phyloP scores from a whole-genome alignment of 2,797 vertebrate species.

The Dromococcyx pavoninus region DNA sequence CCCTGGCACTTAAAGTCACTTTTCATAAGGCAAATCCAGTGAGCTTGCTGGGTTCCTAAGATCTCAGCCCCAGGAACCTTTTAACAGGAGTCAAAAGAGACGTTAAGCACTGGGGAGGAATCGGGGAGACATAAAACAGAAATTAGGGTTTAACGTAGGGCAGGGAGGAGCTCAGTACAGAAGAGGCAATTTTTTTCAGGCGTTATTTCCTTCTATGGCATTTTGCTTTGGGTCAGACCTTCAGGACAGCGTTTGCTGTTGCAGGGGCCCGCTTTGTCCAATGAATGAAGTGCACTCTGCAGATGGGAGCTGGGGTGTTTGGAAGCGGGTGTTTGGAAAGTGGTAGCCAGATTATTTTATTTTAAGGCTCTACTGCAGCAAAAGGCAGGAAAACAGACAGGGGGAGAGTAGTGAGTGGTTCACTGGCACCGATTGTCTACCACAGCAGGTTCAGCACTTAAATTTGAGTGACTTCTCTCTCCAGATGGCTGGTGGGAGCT shows the following conservation, averaged over 20 bases:
- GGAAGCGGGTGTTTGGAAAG: slow-evolving; percentile 68
- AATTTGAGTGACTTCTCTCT: slow-evolving; percentile 71
- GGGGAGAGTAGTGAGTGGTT: slow-evolving; percentile 70
- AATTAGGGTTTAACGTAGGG: slow-evolving; percentile 9
- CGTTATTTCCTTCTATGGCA: neutral
- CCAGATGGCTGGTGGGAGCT: slow-evolving; percentile 74
- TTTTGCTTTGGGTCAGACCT: neutral
- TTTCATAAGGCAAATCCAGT: slow-evolving; percentile 50
- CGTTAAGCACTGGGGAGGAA: slow-evolving; percentile 32
- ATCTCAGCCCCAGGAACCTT: slow-evolving; percentile 56
- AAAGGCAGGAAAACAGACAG: slow-evolving; percentile 72
- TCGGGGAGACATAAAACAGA: slow-evolving; percentile 49
- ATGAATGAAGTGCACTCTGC: slow-evolving; percentile 58
- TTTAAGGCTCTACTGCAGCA: slow-evolving; percentile 70
- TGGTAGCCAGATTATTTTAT: slow-evolving; percentile 73
- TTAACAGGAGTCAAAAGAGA: slow-evolving; percentile 49
- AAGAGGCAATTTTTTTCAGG: neutral
- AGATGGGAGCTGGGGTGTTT: slow-evolving; percentile 63
- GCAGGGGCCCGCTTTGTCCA: slow-evolving; percentile 22
- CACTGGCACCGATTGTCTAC: slow-evolving; percentile 71
- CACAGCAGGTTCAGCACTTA: slow-evolving; percentile 73
- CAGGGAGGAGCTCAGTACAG: neutral
- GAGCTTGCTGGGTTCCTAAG: slow-evolving; percentile 33
- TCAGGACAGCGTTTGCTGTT: neutral
- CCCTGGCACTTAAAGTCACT: slow-evolving; percentile 62